A percentile compares a stretch with the other conserved stretches of the same genome.
These are phyloP conservation scores for Neosilurus mollespiculum DNA, from an alignment of 2,797 vertebrate species.

Conservation along the genomic window DNA sequence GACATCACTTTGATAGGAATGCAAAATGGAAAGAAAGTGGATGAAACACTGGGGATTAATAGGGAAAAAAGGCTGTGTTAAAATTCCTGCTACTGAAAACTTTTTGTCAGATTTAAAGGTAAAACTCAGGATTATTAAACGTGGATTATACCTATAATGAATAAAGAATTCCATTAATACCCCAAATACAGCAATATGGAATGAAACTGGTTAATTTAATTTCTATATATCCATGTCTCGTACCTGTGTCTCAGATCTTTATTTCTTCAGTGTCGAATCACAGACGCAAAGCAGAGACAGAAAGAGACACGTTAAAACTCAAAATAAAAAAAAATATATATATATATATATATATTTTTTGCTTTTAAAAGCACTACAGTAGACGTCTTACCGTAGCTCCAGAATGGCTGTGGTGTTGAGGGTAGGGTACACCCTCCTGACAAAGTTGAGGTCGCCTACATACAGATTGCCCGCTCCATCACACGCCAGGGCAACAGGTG, in stretches of 20 bases:
- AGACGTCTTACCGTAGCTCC: slow-evolving; percentile 79
- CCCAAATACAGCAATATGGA: neutral
- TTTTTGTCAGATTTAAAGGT: neutral
- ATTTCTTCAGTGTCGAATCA: slow-evolving; percentile 81
- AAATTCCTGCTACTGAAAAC: neutral
- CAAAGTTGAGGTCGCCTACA: slow-evolving; percentile 87
- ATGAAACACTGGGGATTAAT: slow-evolving; percentile 23
- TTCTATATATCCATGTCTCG: slow-evolving; percentile 52
- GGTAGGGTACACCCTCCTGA: slow-evolving; percentile 84
- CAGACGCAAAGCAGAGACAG: slow-evolving; percentile 21
- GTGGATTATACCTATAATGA: neutral
- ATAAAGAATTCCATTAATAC: neutral
- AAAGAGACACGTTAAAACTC: neutral
- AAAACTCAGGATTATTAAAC: neutral
- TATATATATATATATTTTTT: too few species aligned
- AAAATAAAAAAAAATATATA: neutral
- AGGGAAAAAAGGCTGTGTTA: neutral
- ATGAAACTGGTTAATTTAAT: neutral
- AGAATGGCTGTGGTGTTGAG: slow-evolving; percentile 85
- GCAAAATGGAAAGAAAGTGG: slow-evolving; percentile 19
- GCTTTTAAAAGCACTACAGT: neutral
- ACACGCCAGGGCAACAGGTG: slow-evolving; percentile 83
- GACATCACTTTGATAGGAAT: slow-evolving; percentile 35
- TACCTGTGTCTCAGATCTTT: slow-evolving; percentile 95
- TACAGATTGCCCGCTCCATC: slow-evolving; percentile 85